Percentiles rank a stretch among this genome's conserved stretches.
These are phyloP conservation scores for Cheiracanthium punctorium DNA, from an alignment of 2,888 invertebrate species.

Conservation along the genomic window DNA sequence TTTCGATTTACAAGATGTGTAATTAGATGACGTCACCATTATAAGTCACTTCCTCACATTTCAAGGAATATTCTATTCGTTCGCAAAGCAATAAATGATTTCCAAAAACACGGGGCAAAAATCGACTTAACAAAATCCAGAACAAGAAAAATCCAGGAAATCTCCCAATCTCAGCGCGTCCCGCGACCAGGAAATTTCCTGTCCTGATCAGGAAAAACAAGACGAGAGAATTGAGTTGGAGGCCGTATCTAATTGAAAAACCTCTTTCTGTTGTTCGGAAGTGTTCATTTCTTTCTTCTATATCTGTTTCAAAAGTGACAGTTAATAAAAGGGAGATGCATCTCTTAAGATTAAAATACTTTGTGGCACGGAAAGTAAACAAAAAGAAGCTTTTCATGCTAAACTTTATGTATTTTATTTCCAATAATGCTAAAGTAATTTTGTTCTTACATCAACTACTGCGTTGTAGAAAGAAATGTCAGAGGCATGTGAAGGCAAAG, in stretches of 20 bases:
- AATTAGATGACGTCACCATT: no score
- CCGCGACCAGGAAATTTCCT: background rate
- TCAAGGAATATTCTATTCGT: no score
- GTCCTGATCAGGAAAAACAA: background rate
- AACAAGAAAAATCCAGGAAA: background rate
- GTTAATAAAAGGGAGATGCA: background rate
- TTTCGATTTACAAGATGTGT: no score
- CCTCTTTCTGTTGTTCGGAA: background rate
- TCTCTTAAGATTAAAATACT: background rate
- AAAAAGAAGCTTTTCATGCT: background rate
- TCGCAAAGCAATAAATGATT: no score
- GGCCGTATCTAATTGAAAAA: background rate
- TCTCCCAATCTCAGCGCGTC: background rate
- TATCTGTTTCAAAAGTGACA: constrained; percentile 4
- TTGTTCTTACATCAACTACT: no score
- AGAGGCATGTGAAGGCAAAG: no score
- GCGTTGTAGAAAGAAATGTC: no score
- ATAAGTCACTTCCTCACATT: no score
- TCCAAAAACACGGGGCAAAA: no score
- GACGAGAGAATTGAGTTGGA: background rate
- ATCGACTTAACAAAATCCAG: background rate
- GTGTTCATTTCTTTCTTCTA: background rate
- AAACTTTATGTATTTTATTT: background rate
- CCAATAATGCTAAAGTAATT: no score
- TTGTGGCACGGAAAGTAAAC: background rate